Evolutionary conservation across 1,140 invertebrate species (phyloP).

Genomic region (Drosophila nannoptera): DNA sequence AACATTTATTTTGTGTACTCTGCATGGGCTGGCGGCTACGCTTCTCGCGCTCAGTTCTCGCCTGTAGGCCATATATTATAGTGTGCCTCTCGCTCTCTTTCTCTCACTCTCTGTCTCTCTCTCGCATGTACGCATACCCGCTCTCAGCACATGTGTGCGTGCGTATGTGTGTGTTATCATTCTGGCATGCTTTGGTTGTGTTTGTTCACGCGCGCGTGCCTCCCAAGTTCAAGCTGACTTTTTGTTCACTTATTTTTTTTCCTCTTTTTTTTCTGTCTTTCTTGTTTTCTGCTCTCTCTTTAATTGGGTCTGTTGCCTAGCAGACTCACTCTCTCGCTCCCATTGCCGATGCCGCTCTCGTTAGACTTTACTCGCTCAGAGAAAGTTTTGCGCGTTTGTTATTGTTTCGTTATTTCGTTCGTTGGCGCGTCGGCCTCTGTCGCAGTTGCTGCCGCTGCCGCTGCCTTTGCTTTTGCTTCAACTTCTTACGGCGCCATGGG

Average conservation of each 20-base stretch:
- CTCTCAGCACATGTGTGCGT: neutral
- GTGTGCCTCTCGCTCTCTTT: constrained; percentile 12
- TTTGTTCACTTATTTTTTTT: constrained; percentile 1
- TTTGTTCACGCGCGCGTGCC: constrained; percentile 76
- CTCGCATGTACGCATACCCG: neutral
- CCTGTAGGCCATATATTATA: constrained; percentile 49
- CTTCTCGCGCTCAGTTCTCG: constrained; percentile 46
- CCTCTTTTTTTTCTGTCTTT: constrained; percentile 11
- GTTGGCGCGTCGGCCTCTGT: constrained; percentile 53
- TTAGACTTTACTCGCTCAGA: constrained; percentile 48
- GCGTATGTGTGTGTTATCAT: constrained; percentile 60
- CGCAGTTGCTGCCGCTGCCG: neutral
- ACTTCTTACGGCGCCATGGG: constrained; percentile 3
- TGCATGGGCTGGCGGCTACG: constrained; percentile 33
- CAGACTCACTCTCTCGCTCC: neutral
- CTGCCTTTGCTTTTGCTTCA: neutral
- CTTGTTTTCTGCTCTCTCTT: constrained; percentile 20
- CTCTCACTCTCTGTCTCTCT: constrained; percentile 7
- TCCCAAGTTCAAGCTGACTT: constrained; percentile 65
- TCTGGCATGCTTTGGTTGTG: constrained; percentile 69
- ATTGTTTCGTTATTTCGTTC: constrained; percentile 77
- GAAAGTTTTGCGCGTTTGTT: constrained; percentile 76
- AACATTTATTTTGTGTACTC: constrained; percentile 30
- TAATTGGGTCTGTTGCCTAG: constrained; percentile 21
- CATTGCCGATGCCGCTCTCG: constrained; percentile 9